Evolutionary conservation across 2,888 invertebrate species (phyloP).

Genomic region (Caenorhabditis sp.): DNA sequence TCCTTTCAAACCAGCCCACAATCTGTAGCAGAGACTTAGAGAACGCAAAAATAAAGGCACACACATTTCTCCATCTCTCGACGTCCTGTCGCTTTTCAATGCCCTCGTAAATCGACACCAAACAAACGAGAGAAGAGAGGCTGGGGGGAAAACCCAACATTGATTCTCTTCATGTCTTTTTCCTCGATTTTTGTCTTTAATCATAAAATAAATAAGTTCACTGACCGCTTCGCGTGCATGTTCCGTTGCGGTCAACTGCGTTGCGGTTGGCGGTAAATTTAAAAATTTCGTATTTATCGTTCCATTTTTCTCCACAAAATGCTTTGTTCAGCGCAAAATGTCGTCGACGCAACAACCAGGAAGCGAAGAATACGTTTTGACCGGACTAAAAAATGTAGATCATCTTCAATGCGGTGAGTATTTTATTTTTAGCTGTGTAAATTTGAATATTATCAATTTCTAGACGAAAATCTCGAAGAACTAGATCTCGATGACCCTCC

Average conservation of each 20-base stretch:
- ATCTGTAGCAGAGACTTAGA: constrained; percentile 16
- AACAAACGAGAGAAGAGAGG: too few species aligned
- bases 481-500: not conserved
- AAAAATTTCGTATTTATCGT: too few species aligned
- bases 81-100: too few species aligned
- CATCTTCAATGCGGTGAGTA: not conserved
- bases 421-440: not conserved
- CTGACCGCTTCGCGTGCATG: constrained; percentile 42
- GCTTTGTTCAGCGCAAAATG: too few species aligned
- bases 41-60: constrained; percentile 6
- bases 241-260: constrained; percentile 45
- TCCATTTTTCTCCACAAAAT: too few species aligned
- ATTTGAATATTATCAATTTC: too few species aligned
- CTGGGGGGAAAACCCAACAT: too few species aligned
- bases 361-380: not conserved
- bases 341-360: too few species aligned
- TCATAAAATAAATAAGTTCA: constrained; percentile 4
- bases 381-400: not conserved
- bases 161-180: not conserved
- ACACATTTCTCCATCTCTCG: not conserved
- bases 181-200: constrained; percentile 21
- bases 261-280: constrained; percentile 21
- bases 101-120: too few species aligned
- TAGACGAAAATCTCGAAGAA: not conserved
- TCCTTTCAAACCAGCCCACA: too few species aligned